A percentile compares a stretch with the other conserved stretches of the same genome.
Conservation (phyloP, 2,888 invertebrate species). For the Stenotaenia linearis region DNA sequence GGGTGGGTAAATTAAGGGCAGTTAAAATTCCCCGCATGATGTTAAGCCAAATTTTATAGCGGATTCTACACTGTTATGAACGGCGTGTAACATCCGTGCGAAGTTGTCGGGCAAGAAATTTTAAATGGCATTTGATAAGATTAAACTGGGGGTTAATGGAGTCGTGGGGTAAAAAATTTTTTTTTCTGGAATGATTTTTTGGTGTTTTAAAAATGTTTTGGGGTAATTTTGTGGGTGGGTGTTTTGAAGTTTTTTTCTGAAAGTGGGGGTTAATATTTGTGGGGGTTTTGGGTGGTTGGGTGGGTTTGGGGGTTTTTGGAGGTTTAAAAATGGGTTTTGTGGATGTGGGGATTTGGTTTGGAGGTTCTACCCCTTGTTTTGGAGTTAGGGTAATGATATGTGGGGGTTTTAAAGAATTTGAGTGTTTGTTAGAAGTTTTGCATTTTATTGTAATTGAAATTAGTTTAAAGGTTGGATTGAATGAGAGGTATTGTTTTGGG, state of each 20-base stretch:
- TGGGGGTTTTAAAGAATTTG: no score
- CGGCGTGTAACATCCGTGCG: conserved; percentile 19
- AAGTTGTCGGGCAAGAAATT: neutral
- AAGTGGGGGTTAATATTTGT: neutral
- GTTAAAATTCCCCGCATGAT: conserved; percentile 10
- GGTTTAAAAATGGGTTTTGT: no score
- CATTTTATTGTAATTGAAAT: no score
- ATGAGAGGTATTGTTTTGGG: no score
- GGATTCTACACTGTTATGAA: neutral
- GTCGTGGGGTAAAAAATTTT: neutral
- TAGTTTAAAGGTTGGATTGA: no score
- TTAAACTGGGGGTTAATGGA: neutral
- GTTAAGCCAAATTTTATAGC: conserved; percentile 19
- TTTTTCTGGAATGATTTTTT: neutral
- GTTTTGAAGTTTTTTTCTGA: neutral
- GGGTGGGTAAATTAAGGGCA: neutral
- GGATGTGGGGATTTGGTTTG: no score
- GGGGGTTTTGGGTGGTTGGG: neutral
- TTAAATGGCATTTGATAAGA: neutral
- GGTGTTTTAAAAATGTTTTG: neutral
- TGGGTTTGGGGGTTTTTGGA: neutral
- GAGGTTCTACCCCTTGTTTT: no score
- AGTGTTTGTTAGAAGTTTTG: no score
- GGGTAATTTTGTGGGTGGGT: no score
- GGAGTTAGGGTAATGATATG: no score